Base-by-base conservation (phyloP, 1,140 invertebrate genomes). In the Pogonus chalceus region DNA sequence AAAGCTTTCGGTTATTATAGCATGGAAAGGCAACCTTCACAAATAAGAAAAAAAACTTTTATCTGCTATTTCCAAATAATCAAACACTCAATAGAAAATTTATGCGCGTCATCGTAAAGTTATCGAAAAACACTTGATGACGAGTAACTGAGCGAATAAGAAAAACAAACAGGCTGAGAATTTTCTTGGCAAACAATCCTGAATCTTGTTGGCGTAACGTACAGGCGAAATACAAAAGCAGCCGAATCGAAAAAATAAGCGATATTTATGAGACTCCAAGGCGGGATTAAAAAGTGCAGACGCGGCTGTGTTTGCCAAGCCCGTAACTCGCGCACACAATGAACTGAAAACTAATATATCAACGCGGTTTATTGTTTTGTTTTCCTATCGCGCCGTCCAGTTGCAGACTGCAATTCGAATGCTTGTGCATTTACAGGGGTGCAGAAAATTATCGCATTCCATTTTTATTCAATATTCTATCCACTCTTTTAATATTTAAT, bases 291-390 rank as follows among this genome's bases (percentile, higher is more conserved):
- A 43, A 43, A 43, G 7, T 43, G 37, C 37, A 43, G 37, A 43
- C 37, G 7, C 18, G 9, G 37, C 37, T 7, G 37, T 43, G 37
- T 43, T 43, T 43, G 37, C 37, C 37, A 43, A 43, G 18, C 7
- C 37, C 7, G 37, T 43, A 43, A 43, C 9, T 43, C 37, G 37
- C 37, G 37, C 37, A 43, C 37, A 43, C 37, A 43, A 43, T 43
- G 37, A 43, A 43, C 37, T 43, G 37, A 43, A 43, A 43, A 43
- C 37, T 43, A 43, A 43, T 43, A 43, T 12, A 12, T 43, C 37
- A 43, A 3, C 7, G 21, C 22, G 23, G 43, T 54, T 49, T 54
- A 48, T 54, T 54, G 47, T 23, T 49, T 48, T 54, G 35, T 54
- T 49, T 49, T 37, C 52, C 3, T 23, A 10, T 35, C n/a, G 23